These are phyloP conservation scores for Scytalopus superciliaris DNA, from an alignment of 2,113 vertebrate genomes.

Conservation along the genomic window DNA sequence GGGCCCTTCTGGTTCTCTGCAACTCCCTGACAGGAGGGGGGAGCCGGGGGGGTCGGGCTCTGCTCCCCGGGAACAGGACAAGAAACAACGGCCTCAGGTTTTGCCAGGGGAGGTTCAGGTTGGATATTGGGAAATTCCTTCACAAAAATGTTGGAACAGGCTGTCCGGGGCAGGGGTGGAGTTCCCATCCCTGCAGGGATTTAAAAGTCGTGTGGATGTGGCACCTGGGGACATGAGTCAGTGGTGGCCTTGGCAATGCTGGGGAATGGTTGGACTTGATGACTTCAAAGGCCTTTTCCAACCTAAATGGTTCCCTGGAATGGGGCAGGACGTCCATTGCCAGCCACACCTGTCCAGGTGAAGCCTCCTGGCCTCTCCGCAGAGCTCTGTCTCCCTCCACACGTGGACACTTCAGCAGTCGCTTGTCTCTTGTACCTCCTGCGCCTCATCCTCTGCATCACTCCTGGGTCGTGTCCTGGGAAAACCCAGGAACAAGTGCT, in stretches of 20 bases:
- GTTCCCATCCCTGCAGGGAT: neutral
- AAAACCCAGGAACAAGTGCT: rapidly evolving
- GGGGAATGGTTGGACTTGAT: neutral
- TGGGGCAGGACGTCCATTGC: neutral
- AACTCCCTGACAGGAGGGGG: neutral
- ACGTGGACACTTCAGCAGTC: neutral
- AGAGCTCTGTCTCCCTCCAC: rapidly evolving
- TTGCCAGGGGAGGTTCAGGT: neutral
- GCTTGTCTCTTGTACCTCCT: neutral
- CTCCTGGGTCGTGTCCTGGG: neutral
- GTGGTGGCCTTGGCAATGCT: neutral
- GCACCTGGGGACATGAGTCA: neutral
- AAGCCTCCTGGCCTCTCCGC: neutral
- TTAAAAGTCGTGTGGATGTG: neutral
- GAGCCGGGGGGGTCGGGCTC: neutral
- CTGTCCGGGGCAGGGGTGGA: neutral
- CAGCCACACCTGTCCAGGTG: neutral
- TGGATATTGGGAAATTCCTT: neutral
- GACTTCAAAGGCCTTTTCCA: neutral
- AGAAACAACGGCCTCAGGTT: neutral
- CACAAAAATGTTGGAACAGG: rapidly evolving
- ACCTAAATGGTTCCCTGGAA: neutral
- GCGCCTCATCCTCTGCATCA: rapidly evolving
- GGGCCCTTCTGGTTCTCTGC: neutral
- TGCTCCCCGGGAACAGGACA: neutral